Base-by-base conservation (phyloP, 2,888 invertebrate species). In the Diaperis boleti region DNA sequence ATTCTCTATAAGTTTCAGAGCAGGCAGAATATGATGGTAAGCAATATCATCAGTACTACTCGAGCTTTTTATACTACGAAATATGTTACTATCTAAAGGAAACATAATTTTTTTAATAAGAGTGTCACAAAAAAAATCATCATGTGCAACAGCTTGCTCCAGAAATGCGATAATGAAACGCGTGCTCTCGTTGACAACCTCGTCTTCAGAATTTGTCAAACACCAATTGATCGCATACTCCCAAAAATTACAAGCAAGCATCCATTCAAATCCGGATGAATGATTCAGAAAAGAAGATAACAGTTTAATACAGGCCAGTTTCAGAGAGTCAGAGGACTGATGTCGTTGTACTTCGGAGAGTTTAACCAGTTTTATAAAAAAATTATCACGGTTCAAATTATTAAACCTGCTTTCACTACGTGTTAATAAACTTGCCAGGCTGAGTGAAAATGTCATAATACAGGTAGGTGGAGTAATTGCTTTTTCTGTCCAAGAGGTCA, bases 181-280 rank as follows among this genome's bases (percentile, higher is more conserved):
- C 54, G 88, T 10, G 18, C 35, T 56, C 88, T 90, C 88, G 14
- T 89, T 83, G 0, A 87, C 85, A 7, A 92, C 87, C 73, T 92
- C 92, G 29, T 92, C 82, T 0, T 92, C 92, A 63, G 88, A 86
- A 76, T 87, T 88, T 55, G 86, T 82, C 69, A 88, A 85, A 61
- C 87, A 88, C 47, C 88, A 85, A 59, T 83, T 83, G 2, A 91
- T 78, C 18, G 90, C 85, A 69, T 87, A 84, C 62, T 83, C 85
- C 92, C 92, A 92, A 8, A 84, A 79, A 10, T 84, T 87, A 61
- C 82, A 83, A 59, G 85, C 80, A 10, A 87, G 81, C 2, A 92
- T 81, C 87, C 89, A 92, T 18, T 83, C 81, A 20, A 89, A 76
- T 0, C 92, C 92, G 2, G 87, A 83, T 65, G 83, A 82, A 73